Evolutionary conservation across 1,140 invertebrate genomes (phyloP).

Genomic region (Temnothorax nylanderi): DNA sequence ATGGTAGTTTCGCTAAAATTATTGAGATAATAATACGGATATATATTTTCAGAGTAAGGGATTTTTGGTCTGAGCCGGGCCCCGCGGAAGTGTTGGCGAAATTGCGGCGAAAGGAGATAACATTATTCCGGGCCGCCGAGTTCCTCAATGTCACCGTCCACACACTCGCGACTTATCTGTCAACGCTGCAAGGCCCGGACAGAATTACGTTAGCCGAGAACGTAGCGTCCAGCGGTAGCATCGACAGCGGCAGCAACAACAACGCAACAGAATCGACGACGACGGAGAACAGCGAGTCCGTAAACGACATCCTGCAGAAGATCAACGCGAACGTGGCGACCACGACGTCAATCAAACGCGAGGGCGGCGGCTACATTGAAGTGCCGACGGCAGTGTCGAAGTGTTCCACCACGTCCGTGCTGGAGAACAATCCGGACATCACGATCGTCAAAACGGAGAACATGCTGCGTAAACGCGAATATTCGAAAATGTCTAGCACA

Average conservation of each 20-base stretch:
- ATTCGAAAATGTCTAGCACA: conserved; percentile 83
- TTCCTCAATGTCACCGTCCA: conserved; percentile 91
- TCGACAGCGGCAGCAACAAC: conserved; percentile 79
- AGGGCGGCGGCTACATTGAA: conserved; percentile 82
- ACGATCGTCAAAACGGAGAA: conserved; percentile 88
- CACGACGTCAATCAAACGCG: conserved; percentile 84
- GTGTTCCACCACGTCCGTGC: conserved; percentile 82
- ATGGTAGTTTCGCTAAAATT: not conserved
- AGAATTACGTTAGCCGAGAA: conserved; percentile 83
- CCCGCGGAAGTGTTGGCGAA: conserved; percentile 90
- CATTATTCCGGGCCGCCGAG: conserved; percentile 90
- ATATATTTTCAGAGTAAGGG: conserved; percentile 87
- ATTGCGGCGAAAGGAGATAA: conserved; percentile 90
- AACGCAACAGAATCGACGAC: conserved; percentile 54
- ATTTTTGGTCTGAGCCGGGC: conserved; percentile 92
- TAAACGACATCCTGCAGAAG: conserved; percentile 83
- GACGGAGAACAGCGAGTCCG: conserved; percentile 77
- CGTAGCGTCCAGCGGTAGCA: conserved; percentile 66
- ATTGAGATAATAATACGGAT: not conserved
- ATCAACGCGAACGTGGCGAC: conserved; percentile 78
- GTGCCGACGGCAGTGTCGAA: conserved; percentile 81
- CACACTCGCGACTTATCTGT: conserved; percentile 90
- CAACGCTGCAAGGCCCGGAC: conserved; percentile 87
- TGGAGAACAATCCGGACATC: conserved; percentile 88
- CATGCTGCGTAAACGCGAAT: conserved; percentile 82